Evolutionary conservation across 37 sponge, comb jelly and placozoan genomes (phyloP), one percentile per base, ranked within the genome.

Genomic region (Bolinopsis microptera): DNA sequence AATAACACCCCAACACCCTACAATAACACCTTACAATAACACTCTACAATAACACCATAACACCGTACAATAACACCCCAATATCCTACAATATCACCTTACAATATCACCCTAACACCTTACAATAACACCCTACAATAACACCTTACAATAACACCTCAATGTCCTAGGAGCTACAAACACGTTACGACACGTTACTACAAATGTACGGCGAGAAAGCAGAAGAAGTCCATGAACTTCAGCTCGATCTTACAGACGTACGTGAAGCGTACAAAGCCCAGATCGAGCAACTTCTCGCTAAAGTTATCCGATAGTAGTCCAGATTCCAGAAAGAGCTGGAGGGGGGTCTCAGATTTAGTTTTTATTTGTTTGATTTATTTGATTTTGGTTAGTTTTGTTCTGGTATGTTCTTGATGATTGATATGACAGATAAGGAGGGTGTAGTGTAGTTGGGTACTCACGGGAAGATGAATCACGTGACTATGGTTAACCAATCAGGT

Each of bases 201-300:
- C 97, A 96, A 72, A 99, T 99, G 99, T 99, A 96, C 92, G 99
- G 99, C 25, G 99, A 99, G 95, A 99, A 96, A 92, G 96, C 95
- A 27, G 99, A 99, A 69, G 95, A 96, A 88, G 96, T 95, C 18
- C 96, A 99, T 37, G 99, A 99, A 92, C 94, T 99, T 26, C 97
- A 90, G 76, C 75, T 99, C 38, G 99, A 99, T 92, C 95, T 99
- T 0, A 37, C 94, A 39, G 99, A 99, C 92, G 88, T 99, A 34
- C 97, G 96, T 69, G 92, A 94, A 26, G 95, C 97, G 96, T 97
- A 99, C 94, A 96, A 94, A 94, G 95, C 95, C 72, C 97, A 98
- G 92, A 94, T 96, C 41, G 69, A 93, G 25, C 76, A 93, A 69
- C 39, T 93, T 33, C 69, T 93, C 2, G 8, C 93, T n/a, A 93